phyloP scores from a whole-genome alignment of 2,113 vertebrate species.

The Osmerus eperlanus region DNA sequence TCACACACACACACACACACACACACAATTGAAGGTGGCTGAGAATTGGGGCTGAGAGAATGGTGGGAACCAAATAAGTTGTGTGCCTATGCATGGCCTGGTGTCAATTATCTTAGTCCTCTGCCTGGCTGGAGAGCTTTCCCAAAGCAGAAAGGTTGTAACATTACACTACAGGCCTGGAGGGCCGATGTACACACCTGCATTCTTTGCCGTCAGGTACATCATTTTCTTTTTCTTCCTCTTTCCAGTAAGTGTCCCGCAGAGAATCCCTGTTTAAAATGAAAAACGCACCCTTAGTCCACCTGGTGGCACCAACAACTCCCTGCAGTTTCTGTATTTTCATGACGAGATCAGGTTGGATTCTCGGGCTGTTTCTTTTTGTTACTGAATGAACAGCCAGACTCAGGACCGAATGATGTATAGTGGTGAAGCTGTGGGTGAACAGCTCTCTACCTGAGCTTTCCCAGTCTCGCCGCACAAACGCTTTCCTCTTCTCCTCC shows the following conservation, averaged over 20 bases:
- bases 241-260: constrained; percentile 86
- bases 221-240: constrained; percentile 99
- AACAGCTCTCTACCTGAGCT: constrained; percentile 71
- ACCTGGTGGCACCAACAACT: constrained; percentile 14
- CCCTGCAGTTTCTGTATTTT: not conserved
- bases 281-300: constrained; percentile 15
- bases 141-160: no score
- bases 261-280: constrained; percentile 82
- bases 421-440: no score
- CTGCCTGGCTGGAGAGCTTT: no score
- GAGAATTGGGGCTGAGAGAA: no score
- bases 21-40: no score
- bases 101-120: no score
- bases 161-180: no score
- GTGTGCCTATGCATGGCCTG: no score
- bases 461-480: constrained; percentile 93
- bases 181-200: constrained; percentile 72
- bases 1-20: not conserved
- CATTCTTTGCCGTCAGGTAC: constrained; percentile 97
- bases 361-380: no score
- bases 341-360: not conserved
- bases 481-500: constrained; percentile 98
- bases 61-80: no score
- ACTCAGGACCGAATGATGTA: not conserved
- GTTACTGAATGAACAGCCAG: not conserved